Base-by-base conservation (phyloP, 2,888 invertebrate species). In the Eristalis arbustorum region DNA sequence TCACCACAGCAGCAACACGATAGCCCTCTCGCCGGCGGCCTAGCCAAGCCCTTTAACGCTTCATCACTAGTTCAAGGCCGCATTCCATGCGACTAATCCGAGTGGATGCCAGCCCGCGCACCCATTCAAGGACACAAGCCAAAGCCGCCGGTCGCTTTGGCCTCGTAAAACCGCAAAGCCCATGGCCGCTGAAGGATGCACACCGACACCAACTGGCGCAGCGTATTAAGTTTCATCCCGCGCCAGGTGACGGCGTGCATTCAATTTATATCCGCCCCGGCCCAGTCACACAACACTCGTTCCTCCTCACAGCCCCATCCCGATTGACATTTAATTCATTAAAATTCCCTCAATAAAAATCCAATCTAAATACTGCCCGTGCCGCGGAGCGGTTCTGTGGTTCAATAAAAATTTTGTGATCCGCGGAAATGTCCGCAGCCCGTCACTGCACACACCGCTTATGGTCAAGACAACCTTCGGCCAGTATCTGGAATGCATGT, bases 391-490 rank as follows among this genome's bases (percentile, higher is more conserved):
- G 1, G 22, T 23, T 8, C 76, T 72, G 74, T 62, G 78, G 72
- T 68, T 83, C 85, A 78, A 85, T 85, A 85, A 85, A 85, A 85
- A 82, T 74, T 83, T 83, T 75, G 49, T 75, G 72, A 75, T 82
- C 75, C 74, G 63, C 73, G 77, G 82, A 81, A 85, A 85, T 73
- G 81, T 81, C 73, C 64, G 28, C 75, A 49, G 63, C 69, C 34
- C 72, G 64, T 77, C 76, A 31, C 67, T 56, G 61, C 22, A 42
- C 23, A 28, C 28, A 22, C 72, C 72, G 61, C 49, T 73, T 85
- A 85, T 85, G 85, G 85, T 23, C 66, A 82, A 81, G 77, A 85
- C 85, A 85, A 82, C 85, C 85, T 85, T 82, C 69, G 81, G 77
- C 69, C 49, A 78, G 69, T 42, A 42, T 42, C 62, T 85, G 74